Percentiles rank a stretch among this genome's conserved stretches.
Conservation (phyloP, 2,888 invertebrate genomes). For the Cosmia trapezina region DNA sequence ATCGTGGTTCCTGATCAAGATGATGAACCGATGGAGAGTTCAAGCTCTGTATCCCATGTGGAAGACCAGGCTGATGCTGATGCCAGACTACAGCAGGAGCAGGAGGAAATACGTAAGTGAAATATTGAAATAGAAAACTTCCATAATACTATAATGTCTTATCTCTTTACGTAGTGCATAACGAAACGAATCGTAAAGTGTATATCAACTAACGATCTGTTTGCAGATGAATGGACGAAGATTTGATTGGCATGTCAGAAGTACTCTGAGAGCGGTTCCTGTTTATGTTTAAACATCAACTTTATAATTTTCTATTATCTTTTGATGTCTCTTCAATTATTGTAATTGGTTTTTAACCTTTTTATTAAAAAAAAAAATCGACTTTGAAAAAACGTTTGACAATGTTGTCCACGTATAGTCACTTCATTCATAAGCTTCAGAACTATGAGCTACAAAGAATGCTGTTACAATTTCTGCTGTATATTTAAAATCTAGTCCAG, state of each 20-base stretch:
- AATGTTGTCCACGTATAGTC: not conserved
- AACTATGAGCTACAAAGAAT: not conserved
- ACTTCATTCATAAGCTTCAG: not conserved
- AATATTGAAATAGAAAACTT: not conserved
- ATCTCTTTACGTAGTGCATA: not conserved
- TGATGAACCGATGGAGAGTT: slow-evolving; percentile 76
- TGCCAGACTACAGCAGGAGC: slow-evolving; percentile 92
- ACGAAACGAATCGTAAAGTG: not conserved
- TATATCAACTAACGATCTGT: not conserved
- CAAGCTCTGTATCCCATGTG: slow-evolving; percentile 76
- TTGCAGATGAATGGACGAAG: not conserved
- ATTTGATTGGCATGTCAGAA: not conserved
- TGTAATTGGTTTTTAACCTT: not conserved
- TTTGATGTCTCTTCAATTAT: not conserved
- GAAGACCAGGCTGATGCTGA: slow-evolving; percentile 97
- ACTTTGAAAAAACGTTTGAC: slow-evolving; percentile 11
- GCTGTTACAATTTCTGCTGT: not conserved
- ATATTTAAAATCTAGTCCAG: no score
- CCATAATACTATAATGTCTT: not conserved
- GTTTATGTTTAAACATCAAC: not conserved
- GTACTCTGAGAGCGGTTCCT: no score
- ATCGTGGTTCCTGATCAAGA: slow-evolving; percentile 98
- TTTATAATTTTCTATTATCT: not conserved
- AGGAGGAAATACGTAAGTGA: slow-evolving; percentile 91
- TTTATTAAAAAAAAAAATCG: not conserved